Base-by-base conservation (phyloP, 1,140 invertebrate species). In the Latrodectus geometricus region DNA sequence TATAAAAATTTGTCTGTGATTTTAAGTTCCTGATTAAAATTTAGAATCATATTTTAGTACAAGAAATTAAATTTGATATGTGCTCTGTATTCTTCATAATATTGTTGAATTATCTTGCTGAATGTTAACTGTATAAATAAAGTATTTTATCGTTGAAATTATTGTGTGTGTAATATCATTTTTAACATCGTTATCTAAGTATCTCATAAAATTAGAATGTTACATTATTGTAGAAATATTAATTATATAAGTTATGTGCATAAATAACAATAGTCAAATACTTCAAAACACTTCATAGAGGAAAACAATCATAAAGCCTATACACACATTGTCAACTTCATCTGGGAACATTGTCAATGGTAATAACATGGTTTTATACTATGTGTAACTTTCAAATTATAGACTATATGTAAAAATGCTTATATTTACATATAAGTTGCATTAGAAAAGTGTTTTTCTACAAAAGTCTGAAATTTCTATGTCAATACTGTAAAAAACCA, bases 81-180 rank as follows among this genome's bases (percentile, higher is more conserved):
- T 80, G n/a, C n/a, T 80, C 20, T 70, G 52, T 70, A 23, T 50
- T 70, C 50, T 72, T 49, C 70, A 65, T 70, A 52, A 80, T 80
- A 52, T 69, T 69, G 61, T 76, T 61, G 35, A 11, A 17, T 61
- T 61, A 49, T 78, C 75, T 78, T 66, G 15, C 76, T 66, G 76
- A 35, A 68, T 78, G 54, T 21, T 80, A 80, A 49, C 52, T 80
- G 49, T 80, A 66, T 80, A 80, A 80, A 80, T 80, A 80, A 80
- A 80, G 52, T 49, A 70, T 70, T 80, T 80, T 61, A 70, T 70
- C 65, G 14, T 80, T 35, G 52, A 70, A 49, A n/a, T 61, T 61
- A 61, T 8, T 61, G 8, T 61, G 11, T 14, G 11, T 61, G 11
- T 61, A 14, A 14, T 4, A 11, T 14, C 54, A 14, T 1, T 61